phyloP scores from a whole-genome alignment of 2,797 vertebrate species.

The Sus cebifrons region DNA sequence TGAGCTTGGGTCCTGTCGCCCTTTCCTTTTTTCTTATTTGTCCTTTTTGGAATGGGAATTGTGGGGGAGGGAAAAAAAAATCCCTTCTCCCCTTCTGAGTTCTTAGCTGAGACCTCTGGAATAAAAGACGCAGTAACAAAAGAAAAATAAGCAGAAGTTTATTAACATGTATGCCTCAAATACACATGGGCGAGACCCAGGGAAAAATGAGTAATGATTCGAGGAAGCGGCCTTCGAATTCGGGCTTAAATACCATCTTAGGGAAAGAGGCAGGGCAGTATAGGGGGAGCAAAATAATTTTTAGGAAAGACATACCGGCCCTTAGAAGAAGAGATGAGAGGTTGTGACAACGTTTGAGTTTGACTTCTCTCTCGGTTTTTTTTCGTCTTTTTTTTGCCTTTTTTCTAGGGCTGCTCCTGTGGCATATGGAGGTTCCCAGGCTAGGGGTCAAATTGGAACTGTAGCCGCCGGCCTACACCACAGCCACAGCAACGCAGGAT shows the following conservation, averaged over 20 bases:
- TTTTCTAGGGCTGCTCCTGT: no score
- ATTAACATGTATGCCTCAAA: neutral
- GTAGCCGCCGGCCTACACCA: no score
- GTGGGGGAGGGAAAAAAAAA: neutral
- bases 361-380: no score
- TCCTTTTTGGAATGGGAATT: constrained; percentile 28
- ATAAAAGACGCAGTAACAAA: neutral
- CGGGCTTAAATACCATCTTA: neutral
- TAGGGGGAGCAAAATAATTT: neutral
- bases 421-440: no score
- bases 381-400: no score
- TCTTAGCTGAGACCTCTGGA: neutral
- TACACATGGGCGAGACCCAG: neutral
- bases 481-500: no score
- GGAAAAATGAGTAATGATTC: neutral
- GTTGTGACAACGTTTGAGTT: neutral
- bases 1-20: neutral
- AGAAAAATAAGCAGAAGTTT: neutral
- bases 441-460: no score
- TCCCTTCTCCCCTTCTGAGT: neutral
- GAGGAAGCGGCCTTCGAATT: neutral
- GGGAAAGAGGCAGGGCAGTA: neutral
- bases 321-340: constrained; percentile 1
- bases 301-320: neutral
- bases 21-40: neutral